Evolutionary conservation across 2,113 vertebrate genomes (phyloP).

Genomic region (Gobio gobio): DNA sequence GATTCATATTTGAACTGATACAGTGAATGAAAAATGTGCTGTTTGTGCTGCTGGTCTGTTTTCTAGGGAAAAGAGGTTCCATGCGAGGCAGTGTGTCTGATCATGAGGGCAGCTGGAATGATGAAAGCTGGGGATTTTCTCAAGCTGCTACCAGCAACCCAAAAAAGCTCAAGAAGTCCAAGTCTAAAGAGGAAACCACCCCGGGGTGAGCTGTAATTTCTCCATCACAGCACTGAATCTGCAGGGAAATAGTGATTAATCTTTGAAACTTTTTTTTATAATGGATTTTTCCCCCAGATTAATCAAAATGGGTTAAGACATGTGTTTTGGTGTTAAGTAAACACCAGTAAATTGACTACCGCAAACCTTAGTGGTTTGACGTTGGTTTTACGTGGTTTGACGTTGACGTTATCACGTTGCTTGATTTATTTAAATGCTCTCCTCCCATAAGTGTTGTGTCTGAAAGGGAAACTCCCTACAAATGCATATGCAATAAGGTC

Average conservation of each 20-base stretch:
- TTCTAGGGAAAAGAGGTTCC: constrained; percentile 91
- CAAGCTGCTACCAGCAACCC: constrained; percentile 84
- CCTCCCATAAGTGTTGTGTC: too few relatives aligned
- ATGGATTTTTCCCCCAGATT: neutral
- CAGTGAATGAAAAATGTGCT: neutral
- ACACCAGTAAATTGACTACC: too few relatives aligned
- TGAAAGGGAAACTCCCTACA: too few relatives aligned
- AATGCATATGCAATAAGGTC: too few relatives aligned
- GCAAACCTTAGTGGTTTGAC: too few relatives aligned
- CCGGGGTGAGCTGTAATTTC: constrained; percentile 81
- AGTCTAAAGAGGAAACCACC: constrained; percentile 90
- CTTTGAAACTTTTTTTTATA: too few relatives aligned
- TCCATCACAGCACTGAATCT: neutral
- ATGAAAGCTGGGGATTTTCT: constrained; percentile 88
- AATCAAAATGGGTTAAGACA: neutral
- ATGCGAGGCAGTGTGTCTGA: constrained; percentile 90
- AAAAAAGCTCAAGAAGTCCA: constrained; percentile 94
- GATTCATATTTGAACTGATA: neutral
- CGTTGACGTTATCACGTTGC: too few relatives aligned
- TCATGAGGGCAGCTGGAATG: constrained; percentile 92
- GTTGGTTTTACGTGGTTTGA: too few relatives aligned
- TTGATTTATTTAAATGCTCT: too few relatives aligned
- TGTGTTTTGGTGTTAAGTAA: too few relatives aligned
- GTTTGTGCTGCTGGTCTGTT: constrained; percentile 5
- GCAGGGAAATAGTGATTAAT: neutral